phyloP scores from a whole-genome alignment of 2,113 vertebrate species.

The Ascaphus truei region DNA sequence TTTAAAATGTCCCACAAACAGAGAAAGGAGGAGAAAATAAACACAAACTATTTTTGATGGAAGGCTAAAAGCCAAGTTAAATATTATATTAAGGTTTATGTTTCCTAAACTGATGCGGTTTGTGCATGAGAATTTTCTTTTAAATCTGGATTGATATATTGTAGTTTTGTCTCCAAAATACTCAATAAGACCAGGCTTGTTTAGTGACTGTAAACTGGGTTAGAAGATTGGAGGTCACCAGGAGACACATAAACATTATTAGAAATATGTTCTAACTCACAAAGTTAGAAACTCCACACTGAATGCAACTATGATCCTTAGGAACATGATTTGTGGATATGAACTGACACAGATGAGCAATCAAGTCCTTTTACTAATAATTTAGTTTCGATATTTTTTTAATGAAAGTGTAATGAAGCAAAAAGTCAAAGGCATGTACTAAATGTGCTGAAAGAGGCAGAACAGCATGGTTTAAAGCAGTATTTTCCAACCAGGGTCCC shows the following conservation, averaged over 20 bases:
- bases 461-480: constrained; percentile 37
- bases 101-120: background rate
- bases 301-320: background rate
- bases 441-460: constrained; percentile 49
- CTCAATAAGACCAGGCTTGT: no score
- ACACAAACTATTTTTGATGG: background rate
- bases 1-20: background rate
- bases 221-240: background rate
- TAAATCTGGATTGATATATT: no score
- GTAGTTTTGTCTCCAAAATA: no score
- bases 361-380: constrained; percentile 40
- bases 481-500: no score
- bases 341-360: constrained; percentile 38
- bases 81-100: background rate
- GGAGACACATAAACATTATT: background rate
- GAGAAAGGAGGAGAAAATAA: constrained; percentile 1
- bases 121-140: no score
- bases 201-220: background rate
- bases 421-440: constrained; percentile 49
- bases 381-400: constrained; percentile 51
- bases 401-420: constrained; percentile 63
- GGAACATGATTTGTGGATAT: constrained; percentile 41
- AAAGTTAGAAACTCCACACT: background rate
- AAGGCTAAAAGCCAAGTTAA: background rate
- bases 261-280: background rate